These are phyloP conservation scores for Amyelois transitella DNA, from an alignment of 1,140 invertebrate genomes.

Conservation along the genomic window DNA sequence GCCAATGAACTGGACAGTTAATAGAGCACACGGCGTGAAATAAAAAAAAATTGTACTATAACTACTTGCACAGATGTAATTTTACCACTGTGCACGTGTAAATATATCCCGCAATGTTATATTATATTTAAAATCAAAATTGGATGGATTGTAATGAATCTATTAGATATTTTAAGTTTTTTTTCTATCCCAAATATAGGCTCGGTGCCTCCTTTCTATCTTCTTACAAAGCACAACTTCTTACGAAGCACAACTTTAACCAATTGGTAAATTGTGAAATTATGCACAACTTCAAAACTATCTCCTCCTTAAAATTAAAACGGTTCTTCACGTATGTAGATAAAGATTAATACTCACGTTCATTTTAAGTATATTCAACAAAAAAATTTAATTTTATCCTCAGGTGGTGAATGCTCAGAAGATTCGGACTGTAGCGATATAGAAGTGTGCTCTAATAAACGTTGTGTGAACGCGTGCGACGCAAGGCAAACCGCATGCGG, in stretches of 20 bases:
- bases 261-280: too few relatives aligned
- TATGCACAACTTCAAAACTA: too few relatives aligned
- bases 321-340: too few relatives aligned
- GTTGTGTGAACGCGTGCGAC: conserved; percentile 86
- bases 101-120: background rate
- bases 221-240: too few relatives aligned
- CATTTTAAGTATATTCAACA: background rate
- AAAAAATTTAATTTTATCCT: background rate
- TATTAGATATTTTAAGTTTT: background rate
- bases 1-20: background rate
- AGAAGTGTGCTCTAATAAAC: conserved; percentile 82
- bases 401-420: conserved; percentile 76
- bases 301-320: too few relatives aligned
- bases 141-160: background rate
- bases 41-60: background rate
- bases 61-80: background rate
- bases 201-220: too few relatives aligned
- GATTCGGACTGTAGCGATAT: conserved; percentile 77
- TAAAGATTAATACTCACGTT: too few relatives aligned
- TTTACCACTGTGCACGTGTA: background rate
- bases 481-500: conserved; percentile 87
- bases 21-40: background rate
- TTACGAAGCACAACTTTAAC: too few relatives aligned
- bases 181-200: background rate
- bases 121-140: background rate